Conservation (phyloP, 2,888 invertebrate species). For the Trissonchulus sp. region DNA sequence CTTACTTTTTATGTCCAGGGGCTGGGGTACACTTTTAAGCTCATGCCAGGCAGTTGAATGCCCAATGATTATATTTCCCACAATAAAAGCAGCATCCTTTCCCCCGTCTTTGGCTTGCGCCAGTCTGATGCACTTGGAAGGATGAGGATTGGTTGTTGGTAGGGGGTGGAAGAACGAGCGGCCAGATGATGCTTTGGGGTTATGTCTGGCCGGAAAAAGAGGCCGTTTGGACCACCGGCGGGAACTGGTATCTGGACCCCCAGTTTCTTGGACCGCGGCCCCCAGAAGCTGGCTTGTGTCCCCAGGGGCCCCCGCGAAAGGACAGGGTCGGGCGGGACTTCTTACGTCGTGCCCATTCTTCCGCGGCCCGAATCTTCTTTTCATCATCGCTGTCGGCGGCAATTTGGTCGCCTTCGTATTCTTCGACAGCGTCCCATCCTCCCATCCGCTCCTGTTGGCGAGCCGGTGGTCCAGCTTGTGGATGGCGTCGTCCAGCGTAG, state of each 20-base stretch:
- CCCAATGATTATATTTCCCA: constrained; percentile 9
- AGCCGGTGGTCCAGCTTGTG: neutral
- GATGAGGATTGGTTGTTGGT: neutral
- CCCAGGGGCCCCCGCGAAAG: neutral
- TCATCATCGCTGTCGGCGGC: neutral
- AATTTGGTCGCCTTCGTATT: neutral
- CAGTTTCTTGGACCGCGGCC: no score
- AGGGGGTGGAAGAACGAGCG: neutral
- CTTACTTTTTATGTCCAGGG: neutral
- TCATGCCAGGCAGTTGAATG: neutral
- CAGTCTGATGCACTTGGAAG: neutral
- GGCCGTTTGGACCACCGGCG: no score
- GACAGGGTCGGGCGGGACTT: neutral
- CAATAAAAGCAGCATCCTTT: neutral
- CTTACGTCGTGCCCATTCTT: neutral
- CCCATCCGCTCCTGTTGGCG: neutral
- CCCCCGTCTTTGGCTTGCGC: neutral
- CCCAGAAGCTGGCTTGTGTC: no score
- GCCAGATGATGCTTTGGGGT: no score
- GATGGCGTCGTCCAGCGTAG: neutral
- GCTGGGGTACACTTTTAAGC: neutral
- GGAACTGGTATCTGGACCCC: no score
- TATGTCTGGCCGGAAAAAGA: no score
- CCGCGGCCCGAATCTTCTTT: constrained; percentile 6
- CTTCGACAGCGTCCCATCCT: constrained; percentile 10